These are phyloP conservation scores for Ornithoptera priamus DNA, from an alignment of 2,888 invertebrate genomes.

Conservation along the genomic window DNA sequence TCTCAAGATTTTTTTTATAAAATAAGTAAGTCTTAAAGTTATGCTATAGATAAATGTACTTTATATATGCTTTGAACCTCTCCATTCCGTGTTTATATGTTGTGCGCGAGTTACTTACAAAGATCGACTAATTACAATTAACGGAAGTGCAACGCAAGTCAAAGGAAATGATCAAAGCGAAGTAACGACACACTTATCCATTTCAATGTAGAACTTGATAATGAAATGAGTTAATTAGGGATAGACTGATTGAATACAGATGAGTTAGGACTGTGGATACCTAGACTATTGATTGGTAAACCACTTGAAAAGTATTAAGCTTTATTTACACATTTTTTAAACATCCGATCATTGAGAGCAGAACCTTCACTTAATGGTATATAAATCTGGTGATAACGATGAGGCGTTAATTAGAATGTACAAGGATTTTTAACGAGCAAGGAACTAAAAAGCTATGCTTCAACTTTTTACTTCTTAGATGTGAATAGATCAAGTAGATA, in stretches of 20 bases:
- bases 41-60: too few species aligned
- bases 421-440: too few species aligned
- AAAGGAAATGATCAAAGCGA: conserved; percentile 18
- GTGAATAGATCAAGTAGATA: too few species aligned
- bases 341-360: too few species aligned
- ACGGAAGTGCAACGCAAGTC: conserved; percentile 9
- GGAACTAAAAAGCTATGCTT: too few species aligned
- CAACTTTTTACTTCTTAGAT: too few species aligned
- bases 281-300: background rate
- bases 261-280: background rate
- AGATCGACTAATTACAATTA: conserved; percentile 8
- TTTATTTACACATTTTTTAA: too few species aligned
- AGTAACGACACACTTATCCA: background rate
- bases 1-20: background rate
- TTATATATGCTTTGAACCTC: background rate
- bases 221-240: conserved; percentile 4
- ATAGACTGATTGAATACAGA: conserved; percentile 1
- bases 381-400: too few species aligned
- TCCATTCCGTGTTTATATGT: background rate
- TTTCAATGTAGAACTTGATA: background rate
- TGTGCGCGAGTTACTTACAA: background rate
- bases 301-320: too few species aligned
- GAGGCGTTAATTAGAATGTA: too few species aligned
- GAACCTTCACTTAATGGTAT: too few species aligned
- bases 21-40: too few species aligned